Conservation (phyloP, 2,113 vertebrate genomes). For the Ascaphus truei region DNA sequence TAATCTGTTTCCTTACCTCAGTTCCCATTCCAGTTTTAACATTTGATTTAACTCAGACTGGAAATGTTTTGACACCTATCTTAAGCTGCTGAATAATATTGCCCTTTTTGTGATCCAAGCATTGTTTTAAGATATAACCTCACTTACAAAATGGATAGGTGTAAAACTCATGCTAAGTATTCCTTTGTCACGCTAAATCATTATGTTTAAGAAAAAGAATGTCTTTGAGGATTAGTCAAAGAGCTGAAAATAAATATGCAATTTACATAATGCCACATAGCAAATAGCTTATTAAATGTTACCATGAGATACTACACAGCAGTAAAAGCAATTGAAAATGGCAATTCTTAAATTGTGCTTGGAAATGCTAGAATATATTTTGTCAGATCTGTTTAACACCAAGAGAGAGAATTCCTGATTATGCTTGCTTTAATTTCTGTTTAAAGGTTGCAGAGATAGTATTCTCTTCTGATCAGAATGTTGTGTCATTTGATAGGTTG, state of each 20-base stretch:
- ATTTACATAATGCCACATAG: slow-evolving; percentile 48
- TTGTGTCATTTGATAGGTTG: too few species aligned
- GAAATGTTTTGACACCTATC: slow-evolving; percentile 69
- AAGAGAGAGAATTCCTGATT: too few species aligned
- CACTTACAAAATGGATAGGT: background rate
- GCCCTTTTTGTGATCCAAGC: slow-evolving; percentile 38
- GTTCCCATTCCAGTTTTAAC: slow-evolving; percentile 63
- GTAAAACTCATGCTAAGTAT: slow-evolving; percentile 35
- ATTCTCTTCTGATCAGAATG: too few species aligned
- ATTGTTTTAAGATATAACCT: slow-evolving; percentile 44
- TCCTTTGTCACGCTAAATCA: slow-evolving; percentile 26
- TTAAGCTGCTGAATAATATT: slow-evolving; percentile 45
- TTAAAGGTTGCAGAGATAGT: too few species aligned
- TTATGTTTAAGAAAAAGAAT: slow-evolving; percentile 33
- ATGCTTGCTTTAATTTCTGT: too few species aligned
- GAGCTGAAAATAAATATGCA: slow-evolving; percentile 45
- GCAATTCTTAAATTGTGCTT: slow-evolving; percentile 3
- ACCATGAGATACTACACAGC: slow-evolving; percentile 6
- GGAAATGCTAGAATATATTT: background rate
- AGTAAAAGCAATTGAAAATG: slow-evolving; percentile 5
- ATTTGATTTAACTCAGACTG: slow-evolving; percentile 66
- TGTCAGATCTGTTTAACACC: background rate
- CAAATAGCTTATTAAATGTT: slow-evolving; percentile 57
- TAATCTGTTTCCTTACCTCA: slow-evolving; percentile 74
- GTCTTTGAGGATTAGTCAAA: slow-evolving; percentile 43